Base-by-base conservation (phyloP, 1,140 invertebrate genomes). In the Philopotamus ludificatus region DNA sequence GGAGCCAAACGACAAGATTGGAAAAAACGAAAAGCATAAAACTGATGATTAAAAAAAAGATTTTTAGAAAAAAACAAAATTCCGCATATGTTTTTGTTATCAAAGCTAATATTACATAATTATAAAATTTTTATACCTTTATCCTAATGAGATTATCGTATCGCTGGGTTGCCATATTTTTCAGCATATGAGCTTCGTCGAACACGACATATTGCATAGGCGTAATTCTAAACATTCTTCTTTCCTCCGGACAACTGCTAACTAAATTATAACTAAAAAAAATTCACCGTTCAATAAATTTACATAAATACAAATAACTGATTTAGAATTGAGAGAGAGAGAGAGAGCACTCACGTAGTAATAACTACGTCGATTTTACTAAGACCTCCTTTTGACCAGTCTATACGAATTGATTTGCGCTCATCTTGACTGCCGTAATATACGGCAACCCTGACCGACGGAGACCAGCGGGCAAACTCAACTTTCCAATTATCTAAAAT, bases 121-220 rank as follows among this genome's bases (percentile, higher is more conserved):
- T n/a, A n/a, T n/a, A n/a, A n/a, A 12, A 34, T 34, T 34, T 8
- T 22, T 74, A 74, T 78, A 92, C 91, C 74, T 90, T 92, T 44
- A 98, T 92, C 72, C 88, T 89, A 71, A 95, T 89, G 10, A 98
- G 81, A 75, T 92, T 90, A 71, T 93, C 87, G 73, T 95, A 99
- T 72, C 95, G 82, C 65, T 90, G 85, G 3, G 94, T 94, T 34
- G 88, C 87, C 93, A 98, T 98, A 76, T 98, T 98, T 77, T 98
- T 98, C 4, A 98, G 79, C 93, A 98, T 96, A 73, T 99, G 96
- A 0, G 94, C 96, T 77, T 99, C 96, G 77, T 99, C 96, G 76
- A 97, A 97, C 22, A 99, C 84, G 0, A 96, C 91, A 74, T 97
- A 98, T 73, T 96, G 87, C 73, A 98, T 88, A 15, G 86, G 84